These are phyloP conservation scores for Cephalopachus bancanus DNA, from an alignment of 2,797 vertebrate species.

Conservation along the genomic window DNA sequence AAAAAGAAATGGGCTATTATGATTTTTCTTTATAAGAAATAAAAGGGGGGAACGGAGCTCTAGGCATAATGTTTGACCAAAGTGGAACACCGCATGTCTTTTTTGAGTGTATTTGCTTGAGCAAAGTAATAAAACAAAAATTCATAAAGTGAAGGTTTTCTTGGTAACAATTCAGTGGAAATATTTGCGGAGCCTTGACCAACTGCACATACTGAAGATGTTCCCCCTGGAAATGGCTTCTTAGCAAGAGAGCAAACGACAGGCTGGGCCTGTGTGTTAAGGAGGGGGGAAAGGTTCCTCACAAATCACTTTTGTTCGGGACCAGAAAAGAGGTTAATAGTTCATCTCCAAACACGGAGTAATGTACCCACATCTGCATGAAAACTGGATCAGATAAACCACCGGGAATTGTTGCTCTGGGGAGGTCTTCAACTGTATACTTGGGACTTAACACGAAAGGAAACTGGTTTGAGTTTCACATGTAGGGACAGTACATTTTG, in stretches of 20 bases:
- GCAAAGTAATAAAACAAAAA: constrained; percentile 75
- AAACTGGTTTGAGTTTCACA: neutral
- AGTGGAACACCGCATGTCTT: constrained; percentile 35
- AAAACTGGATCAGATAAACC: neutral
- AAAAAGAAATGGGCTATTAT: neutral
- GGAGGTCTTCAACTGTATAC: neutral
- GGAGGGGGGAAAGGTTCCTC: accelerated
- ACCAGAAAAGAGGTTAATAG: neutral
- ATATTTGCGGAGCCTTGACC: constrained; percentile 65
- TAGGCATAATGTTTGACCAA: neutral
- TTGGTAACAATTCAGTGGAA: constrained; percentile 74
- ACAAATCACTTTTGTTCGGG: neutral
- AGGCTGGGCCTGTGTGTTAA: accelerated
- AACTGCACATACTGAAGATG: constrained; percentile 7
- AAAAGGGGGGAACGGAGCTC: neutral
- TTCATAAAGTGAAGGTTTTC: constrained; percentile 71
- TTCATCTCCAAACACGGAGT: neutral
- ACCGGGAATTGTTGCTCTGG: neutral
- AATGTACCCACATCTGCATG: accelerated
- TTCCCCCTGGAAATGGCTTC: neutral
- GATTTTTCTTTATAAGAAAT: constrained; percentile 19
- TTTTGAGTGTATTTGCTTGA: constrained; percentile 69
- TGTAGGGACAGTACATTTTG: neutral
- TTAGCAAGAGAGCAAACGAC: accelerated
- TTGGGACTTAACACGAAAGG: neutral